Percentiles rank a stretch among this genome's conserved stretches.
phyloP scores from a whole-genome alignment of 2,797 vertebrate genomes.

The Anolis apletophallus region DNA sequence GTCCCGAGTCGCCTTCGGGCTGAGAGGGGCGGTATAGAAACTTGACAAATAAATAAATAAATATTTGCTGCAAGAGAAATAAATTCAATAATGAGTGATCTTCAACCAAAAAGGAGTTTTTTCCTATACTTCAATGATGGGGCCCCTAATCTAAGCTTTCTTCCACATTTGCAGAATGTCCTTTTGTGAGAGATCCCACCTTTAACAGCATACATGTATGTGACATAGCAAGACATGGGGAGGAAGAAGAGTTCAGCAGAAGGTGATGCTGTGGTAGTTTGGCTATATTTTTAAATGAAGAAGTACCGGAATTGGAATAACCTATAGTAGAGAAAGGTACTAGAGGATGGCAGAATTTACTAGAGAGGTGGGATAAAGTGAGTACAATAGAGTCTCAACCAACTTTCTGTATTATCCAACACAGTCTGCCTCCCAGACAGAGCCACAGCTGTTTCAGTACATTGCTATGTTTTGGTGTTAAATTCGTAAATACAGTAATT shows the following conservation, averaged over 20 bases:
- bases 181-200: neutral
- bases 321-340: neutral
- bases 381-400: too few relatives aligned
- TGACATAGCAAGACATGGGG: neutral
- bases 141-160: neutral
- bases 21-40: too few relatives aligned
- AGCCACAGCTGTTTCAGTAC: too few relatives aligned
- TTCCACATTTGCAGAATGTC: neutral
- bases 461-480: too few relatives aligned
- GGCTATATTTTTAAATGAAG: neutral
- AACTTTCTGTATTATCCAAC: too few relatives aligned
- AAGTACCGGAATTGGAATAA: neutral
- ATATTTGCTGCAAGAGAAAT: neutral
- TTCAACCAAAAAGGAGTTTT: neutral
- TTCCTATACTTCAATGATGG: neutral
- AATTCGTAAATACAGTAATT: too few relatives aligned
- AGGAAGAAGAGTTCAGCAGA: neutral
- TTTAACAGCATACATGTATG: neutral
- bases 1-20: too few relatives aligned
- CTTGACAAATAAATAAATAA: too few relatives aligned
- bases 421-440: too few relatives aligned
- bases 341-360: neutral
- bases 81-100: neutral
- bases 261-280: neutral
- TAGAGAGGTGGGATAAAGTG: neutral